Conservation (phyloP, 2,888 invertebrate species). For the Arge pagana region DNA sequence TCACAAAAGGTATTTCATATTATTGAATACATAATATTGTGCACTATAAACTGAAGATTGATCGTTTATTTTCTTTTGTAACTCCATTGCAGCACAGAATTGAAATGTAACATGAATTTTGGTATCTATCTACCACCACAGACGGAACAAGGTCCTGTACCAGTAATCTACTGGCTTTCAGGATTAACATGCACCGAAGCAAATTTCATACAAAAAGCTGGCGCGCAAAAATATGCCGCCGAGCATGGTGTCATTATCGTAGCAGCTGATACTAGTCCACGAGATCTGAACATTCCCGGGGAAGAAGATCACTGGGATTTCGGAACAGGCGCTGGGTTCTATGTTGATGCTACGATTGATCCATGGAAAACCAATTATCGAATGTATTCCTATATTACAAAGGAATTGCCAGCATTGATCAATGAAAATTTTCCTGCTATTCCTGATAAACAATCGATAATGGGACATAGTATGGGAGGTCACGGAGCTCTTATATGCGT, state of each 20-base stretch:
- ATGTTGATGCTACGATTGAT: conserved; percentile 87
- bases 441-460: conserved; percentile 71
- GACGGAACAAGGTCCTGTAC: conserved; percentile 67
- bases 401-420: conserved; percentile 79
- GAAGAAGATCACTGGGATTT: conserved; percentile 94
- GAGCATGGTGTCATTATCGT: conserved; percentile 85
- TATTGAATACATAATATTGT: conserved; percentile 5
- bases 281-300: conserved; percentile 85
- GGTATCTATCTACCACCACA: conserved; percentile 88
- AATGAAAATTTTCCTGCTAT: conserved; percentile 73
- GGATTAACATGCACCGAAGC: conserved; percentile 93
- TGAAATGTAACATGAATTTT: conserved; percentile 92
- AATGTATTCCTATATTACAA: conserved; percentile 95
- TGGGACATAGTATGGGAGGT: conserved; percentile 97
- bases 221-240: conserved; percentile 90
- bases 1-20: conserved; percentile 70
- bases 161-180: conserved; percentile 89
- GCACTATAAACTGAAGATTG: neutral
- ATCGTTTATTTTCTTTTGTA: conserved; percentile 10
- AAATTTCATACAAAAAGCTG: conserved; percentile 94
- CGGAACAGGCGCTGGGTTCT: conserved; percentile 94
- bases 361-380: conserved; percentile 92
- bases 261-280: conserved; percentile 94
- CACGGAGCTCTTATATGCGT: conserved; percentile 93
- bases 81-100: conserved; percentile 62